Base-by-base conservation (phyloP, 2,113 vertebrate genomes). In the Onychorhynchus coronatus region DNA sequence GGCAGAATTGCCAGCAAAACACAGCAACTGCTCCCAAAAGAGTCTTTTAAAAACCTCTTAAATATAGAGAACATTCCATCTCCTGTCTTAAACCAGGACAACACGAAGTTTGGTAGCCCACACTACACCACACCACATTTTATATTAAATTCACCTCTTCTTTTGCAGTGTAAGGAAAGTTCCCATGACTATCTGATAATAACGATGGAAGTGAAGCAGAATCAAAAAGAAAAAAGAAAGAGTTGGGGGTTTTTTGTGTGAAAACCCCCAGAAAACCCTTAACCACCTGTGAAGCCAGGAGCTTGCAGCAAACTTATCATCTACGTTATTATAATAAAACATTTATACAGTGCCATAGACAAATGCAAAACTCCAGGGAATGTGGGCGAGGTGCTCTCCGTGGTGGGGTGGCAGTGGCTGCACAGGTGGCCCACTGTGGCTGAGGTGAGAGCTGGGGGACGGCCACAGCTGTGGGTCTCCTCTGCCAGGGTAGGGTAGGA, bases 341-440 rank as follows among this genome's bases (percentile, higher is more conserved):
- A 73, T 28, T 65, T 58, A 56, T 28, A 58, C 5, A 14, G 14
- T 55, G 23, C 17, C 47, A 74, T 4, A 85, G 75, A 53, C 3
- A n/a, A 78, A 55, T 12, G 15, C 20, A 62, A 62, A 50, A 23
- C 14, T 52, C 25, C 47, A 89, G 25, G 18, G 53, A 86, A 49
- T 3, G 6, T 0, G 52, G 46, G 25, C 20, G 44, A 66, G 14
- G 44, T 2, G 2, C 8, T 27, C 33, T 39, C 46, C 23, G 20
- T 27, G 30, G 9, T 37, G 50, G 27, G 55, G 47, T 14, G 23
- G 58, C 81, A 72, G 28, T 5, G 53, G 49, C 5, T 31, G 50
- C 46, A 33, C 0, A 0, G 12, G 53, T 50, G 62, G 56, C 33
- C 37, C 2, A 1, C 10, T 68, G 78, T 24, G 58, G 46, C 84